Conservation (phyloP, 2,888 invertebrate genomes). For the Phaonia tiefii region DNA sequence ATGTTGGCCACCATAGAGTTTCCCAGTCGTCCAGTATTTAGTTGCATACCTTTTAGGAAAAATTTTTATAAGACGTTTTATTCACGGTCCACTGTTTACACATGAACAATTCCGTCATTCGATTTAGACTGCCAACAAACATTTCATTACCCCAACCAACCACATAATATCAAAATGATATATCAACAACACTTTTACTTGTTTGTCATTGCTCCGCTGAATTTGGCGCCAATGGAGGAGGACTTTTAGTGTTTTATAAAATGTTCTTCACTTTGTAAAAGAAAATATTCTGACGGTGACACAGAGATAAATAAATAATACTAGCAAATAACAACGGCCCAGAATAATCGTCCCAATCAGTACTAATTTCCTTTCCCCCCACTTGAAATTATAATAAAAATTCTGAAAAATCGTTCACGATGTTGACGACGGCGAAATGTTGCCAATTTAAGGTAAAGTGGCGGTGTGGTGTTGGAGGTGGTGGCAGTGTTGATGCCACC, state of each 20-base stretch:
- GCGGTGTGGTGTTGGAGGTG: no score
- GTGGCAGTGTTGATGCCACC: no score
- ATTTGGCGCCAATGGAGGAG: slow-evolving; percentile 53
- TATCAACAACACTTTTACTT: slow-evolving; percentile 60
- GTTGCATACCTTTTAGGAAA: no score
- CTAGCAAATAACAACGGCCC: neutral
- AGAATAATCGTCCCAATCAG: no score
- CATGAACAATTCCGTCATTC: slow-evolving; percentile 2
- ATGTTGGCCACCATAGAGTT: no score
- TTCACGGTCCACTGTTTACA: neutral
- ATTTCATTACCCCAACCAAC: neutral
- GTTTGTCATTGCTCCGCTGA: neutral
- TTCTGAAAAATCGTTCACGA: no score
- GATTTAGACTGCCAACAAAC: slow-evolving; percentile 42
- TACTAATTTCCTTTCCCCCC: no score
- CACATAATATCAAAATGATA: slow-evolving; percentile 31
- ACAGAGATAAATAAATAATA: neutral
- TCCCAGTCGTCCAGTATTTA: neutral
- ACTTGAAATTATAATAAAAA: no score
- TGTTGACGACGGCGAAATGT: no score
- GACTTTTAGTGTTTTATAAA: slow-evolving; percentile 12
- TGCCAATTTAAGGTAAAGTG: no score
- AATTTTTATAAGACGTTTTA: no score
- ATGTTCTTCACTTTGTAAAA: slow-evolving; percentile 2
- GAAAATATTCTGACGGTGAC: neutral